Base-by-base conservation (phyloP, 1,140 invertebrate species). In the Drosophila lowei region DNA sequence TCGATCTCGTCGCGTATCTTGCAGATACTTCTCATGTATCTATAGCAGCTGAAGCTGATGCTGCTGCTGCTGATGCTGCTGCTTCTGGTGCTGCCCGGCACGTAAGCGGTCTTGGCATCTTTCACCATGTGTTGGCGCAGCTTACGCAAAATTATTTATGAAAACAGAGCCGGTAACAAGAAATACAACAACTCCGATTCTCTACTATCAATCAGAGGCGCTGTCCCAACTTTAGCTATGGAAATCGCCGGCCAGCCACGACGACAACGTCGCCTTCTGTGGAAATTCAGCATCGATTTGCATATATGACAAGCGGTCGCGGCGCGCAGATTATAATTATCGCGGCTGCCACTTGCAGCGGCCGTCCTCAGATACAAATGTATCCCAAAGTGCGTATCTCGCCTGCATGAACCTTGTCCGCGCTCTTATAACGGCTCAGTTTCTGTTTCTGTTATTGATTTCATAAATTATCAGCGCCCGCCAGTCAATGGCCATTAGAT, bases 131-230 rank as follows among this genome's bases (percentile, higher is more conserved):
- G 78, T 58, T 81, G 72, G 72, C 57, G 66, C 63, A 60, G 77
- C 83, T 88, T 86, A 86, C 83, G 83, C 83, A 86, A 88, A 86
- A 88, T 88, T 89, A 86, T 86, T 86, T 81, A 86, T 86, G 71
- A 86, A 86, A 78, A 88, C 81, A 86, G 72, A 67, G 61, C 53
- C 79, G 42, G 53, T 76, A 47, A 48, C 54, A 47, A 57, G 46
- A 42, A 55, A 43, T 72, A 47, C 42, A 62, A 58, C 52, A 25
- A 42, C 73, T 81, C 56, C 62, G 77, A 80, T 75, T 75, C 74
- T 47, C 49, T 71, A 61, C 68, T 61, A 83, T 83, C 77, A 85
- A 77, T 84, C 80, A 60, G 47, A 46, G 43, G 23, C 18, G 21
- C 18, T 38, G 41, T 15, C 34, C 34, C 9, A 11, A 6, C 15